Evolutionary conservation across 2,797 vertebrate genomes (phyloP).

Genomic region (Sebastolobus alascanus): DNA sequence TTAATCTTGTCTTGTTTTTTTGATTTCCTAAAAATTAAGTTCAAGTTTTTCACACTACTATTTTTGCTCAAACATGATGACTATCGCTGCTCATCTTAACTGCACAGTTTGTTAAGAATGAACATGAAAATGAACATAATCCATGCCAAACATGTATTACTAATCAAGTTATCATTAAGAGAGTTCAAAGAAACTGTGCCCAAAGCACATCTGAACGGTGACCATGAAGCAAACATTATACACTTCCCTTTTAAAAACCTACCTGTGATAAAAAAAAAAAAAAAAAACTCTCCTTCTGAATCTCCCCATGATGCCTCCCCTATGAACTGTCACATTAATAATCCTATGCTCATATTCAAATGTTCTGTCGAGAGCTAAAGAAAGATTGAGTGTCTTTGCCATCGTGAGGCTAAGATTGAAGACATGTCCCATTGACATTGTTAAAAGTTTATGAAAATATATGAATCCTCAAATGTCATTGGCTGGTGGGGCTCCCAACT

Average conservation of each 20-base stretch:
- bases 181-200: constrained; percentile 49
- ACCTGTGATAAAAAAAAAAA: constrained; percentile 32
- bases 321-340: constrained; percentile 92
- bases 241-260: constrained; percentile 58
- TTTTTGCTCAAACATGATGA: not conserved
- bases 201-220: constrained; percentile 32
- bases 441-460: constrained; percentile 99
- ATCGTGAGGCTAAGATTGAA: constrained; percentile 95
- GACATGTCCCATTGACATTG: constrained; percentile 97
- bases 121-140: not conserved
- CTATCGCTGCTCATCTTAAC: not conserved
- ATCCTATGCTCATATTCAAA: constrained; percentile 94
- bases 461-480: constrained; percentile 97
- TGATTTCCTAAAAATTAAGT: not conserved
- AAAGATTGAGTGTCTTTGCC: constrained; percentile 94
- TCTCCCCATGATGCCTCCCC: constrained; percentile 78
- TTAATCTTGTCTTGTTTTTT: not conserved
- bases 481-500: constrained; percentile 89
- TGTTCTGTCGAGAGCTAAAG: constrained; percentile 94
- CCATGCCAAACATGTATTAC: not conserved
- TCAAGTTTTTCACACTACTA: not conserved
- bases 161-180: constrained; percentile 1
- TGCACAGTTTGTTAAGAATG: not conserved
- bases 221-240: constrained; percentile 44
- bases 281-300: constrained; percentile 47